A percentile compares a stretch with the other conserved stretches of the same genome.
Conservation (phyloP, 2,113 vertebrate species). For the Lycaon pictus region DNA sequence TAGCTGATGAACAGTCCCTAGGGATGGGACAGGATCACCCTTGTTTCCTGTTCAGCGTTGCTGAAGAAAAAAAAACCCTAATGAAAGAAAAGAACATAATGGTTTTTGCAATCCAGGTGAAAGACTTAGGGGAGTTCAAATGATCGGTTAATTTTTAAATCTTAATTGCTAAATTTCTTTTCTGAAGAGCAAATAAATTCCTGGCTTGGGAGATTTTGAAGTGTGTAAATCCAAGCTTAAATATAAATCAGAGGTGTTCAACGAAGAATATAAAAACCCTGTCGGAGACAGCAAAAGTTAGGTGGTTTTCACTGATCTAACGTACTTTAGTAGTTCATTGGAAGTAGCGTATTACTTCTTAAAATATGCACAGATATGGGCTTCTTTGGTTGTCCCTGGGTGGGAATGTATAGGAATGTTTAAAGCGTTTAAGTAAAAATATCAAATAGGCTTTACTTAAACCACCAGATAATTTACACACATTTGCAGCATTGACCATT, state of each 20-base stretch:
- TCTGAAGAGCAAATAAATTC: slow-evolving; percentile 58
- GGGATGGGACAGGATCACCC: slow-evolving; percentile 87
- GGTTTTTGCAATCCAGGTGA: slow-evolving; percentile 90
- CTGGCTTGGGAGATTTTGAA: slow-evolving; percentile 51
- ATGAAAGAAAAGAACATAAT: slow-evolving; percentile 95
- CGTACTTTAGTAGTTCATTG: slow-evolving; percentile 7
- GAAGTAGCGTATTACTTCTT: slow-evolving; percentile 31
- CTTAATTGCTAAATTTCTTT: slow-evolving; percentile 69
- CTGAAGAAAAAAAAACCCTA: slow-evolving; percentile 87
- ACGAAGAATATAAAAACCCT: slow-evolving; percentile 47
- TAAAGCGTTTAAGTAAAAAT: slow-evolving; percentile 80
- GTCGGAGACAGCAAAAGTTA: slow-evolving; percentile 38
- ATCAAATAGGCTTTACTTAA: slow-evolving; percentile 71
- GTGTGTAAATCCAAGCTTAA: slow-evolving; percentile 27
- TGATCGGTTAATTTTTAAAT: slow-evolving; percentile 86
- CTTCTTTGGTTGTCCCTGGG: slow-evolving; percentile 25
- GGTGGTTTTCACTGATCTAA: slow-evolving; percentile 57
- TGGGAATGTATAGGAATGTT: slow-evolving; percentile 77
- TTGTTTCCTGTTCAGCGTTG: slow-evolving; percentile 91
- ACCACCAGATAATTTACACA: slow-evolving; percentile 82
- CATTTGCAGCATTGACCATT: slow-evolving; percentile 78
- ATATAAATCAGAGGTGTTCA: slow-evolving; percentile 57
- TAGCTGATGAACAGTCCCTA: slow-evolving; percentile 93
- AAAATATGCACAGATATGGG: neutral
- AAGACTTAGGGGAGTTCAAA: slow-evolving; percentile 87